Evolutionary conservation across 23 tunicate species (phyloP).

Genomic region (Phallusia fumigata): DNA sequence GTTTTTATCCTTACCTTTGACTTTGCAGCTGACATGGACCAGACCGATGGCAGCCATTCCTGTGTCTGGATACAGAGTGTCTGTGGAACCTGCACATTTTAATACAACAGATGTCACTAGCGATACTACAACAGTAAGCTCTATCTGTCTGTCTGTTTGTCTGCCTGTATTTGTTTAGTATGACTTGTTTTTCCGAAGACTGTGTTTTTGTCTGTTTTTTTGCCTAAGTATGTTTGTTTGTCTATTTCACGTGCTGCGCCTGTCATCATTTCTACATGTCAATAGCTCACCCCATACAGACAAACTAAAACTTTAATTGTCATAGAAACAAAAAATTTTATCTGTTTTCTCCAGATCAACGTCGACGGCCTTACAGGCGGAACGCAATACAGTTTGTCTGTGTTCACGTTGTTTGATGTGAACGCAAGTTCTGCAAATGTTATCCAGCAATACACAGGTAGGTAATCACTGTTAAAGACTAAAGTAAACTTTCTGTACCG

Average conservation of each 20-base stretch:
- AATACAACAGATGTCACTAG: neutral
- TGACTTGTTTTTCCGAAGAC: too few species aligned
- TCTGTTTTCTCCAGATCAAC: neutral
- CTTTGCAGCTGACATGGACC: neutral
- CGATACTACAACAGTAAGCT: neutral
- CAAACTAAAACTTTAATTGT: too few species aligned
- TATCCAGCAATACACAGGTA: constrained; percentile 34
- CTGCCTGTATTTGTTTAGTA: too few species aligned
- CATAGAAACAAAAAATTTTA: too few species aligned
- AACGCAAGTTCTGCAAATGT: neutral
- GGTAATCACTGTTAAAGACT: neutral
- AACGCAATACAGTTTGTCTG: constrained; percentile 31
- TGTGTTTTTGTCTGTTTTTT: too few species aligned
- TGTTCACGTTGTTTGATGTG: constrained; percentile 7
- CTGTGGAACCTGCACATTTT: neutral
- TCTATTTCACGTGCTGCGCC: too few species aligned
- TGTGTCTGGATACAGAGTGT: neutral
- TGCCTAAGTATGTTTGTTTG: too few species aligned
- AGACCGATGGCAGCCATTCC: neutral
- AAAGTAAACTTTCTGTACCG: neutral
- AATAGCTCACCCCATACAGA: neutral
- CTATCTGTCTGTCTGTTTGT: too few species aligned
- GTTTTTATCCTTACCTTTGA: too few species aligned
- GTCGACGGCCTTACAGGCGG: neutral
- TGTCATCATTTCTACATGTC: too few species aligned